Percentiles rank a stretch among this genome's conserved stretches.
These are phyloP conservation scores for Avahi laniger DNA, from an alignment of 2,797 vertebrate species.

Conservation along the genomic window DNA sequence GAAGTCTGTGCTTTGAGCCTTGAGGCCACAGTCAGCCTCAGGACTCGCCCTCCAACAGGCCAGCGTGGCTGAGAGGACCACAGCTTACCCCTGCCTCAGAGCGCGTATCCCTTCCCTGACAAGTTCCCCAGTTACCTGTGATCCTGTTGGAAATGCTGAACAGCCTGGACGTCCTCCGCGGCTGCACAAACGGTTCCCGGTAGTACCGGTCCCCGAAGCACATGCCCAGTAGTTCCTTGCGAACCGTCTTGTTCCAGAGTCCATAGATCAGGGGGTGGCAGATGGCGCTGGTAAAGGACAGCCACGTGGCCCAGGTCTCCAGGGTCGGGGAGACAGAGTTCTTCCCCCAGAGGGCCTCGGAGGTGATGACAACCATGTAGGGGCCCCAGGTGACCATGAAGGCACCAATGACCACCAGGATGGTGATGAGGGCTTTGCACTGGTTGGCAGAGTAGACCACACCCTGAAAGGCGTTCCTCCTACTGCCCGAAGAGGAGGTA, in stretches of 20 bases:
- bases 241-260: constrained; percentile 98
- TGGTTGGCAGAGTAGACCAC: constrained; percentile 97
- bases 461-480: constrained; percentile 88
- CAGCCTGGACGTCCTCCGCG: constrained; percentile 92
- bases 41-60: too few species aligned
- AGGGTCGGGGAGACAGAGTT: constrained; percentile 91
- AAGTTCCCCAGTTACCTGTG: constrained; percentile 88
- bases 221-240: constrained; percentile 97
- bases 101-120: accelerated
- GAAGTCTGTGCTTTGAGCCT: neutral
- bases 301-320: constrained; percentile 96
- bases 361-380: constrained; percentile 94
- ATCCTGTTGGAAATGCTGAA: constrained; percentile 99
- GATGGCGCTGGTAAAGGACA: constrained; percentile 95
- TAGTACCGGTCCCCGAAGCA: constrained; percentile 98
- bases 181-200: constrained; percentile 93
- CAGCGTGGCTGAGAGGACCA: too few species aligned
- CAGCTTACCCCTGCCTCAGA: accelerated
- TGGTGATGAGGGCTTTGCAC: constrained; percentile 97
- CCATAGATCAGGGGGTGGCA: constrained; percentile 98
- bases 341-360: constrained; percentile 95
- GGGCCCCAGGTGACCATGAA: constrained; percentile 97
- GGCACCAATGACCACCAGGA: constrained; percentile 96
- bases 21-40: neutral
- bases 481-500: constrained; percentile 93